Conservation (phyloP, 1,140 invertebrate species). For the Melipona quadrifasciata region DNA sequence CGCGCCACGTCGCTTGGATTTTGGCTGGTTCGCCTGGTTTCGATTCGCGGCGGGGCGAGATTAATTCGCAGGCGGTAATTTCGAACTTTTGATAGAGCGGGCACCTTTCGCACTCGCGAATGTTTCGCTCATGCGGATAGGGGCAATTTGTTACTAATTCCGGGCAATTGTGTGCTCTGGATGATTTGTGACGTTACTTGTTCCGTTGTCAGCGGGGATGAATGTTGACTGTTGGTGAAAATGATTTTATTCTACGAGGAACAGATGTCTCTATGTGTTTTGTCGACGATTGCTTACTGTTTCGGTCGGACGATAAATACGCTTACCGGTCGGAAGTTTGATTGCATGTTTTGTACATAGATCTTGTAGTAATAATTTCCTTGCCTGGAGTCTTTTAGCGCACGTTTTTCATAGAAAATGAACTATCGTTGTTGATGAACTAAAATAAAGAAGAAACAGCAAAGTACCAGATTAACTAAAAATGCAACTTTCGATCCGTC, state of each 20-base stretch:
- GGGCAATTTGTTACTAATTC: neutral
- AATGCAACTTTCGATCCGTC: no score
- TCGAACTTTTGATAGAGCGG: no score
- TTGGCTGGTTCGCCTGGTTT: neutral
- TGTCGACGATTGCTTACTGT: no score
- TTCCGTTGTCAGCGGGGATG: neutral
- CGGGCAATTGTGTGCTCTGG: neutral
- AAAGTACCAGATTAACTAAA: no score
- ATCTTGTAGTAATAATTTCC: no score
- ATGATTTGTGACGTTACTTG: neutral
- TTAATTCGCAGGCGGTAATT: no score
- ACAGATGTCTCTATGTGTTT: neutral
- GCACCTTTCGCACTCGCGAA: neutral
- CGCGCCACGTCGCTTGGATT: neutral
- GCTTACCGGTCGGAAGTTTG: no score
- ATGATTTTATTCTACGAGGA: neutral
- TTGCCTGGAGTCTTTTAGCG: no score
- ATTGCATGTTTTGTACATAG: no score
- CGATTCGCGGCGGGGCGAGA: neutral
- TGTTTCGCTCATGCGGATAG: neutral
- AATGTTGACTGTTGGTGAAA: neutral
- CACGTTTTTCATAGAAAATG: no score
- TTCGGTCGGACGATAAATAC: neutral
- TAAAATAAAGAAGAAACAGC: no score
- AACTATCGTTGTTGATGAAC: no score